A percentile compares a stretch with the other conserved stretches of the same genome.
These are phyloP conservation scores for Tinamus major DNA, from an alignment of 2,797 vertebrate genomes.

Conservation along the genomic window DNA sequence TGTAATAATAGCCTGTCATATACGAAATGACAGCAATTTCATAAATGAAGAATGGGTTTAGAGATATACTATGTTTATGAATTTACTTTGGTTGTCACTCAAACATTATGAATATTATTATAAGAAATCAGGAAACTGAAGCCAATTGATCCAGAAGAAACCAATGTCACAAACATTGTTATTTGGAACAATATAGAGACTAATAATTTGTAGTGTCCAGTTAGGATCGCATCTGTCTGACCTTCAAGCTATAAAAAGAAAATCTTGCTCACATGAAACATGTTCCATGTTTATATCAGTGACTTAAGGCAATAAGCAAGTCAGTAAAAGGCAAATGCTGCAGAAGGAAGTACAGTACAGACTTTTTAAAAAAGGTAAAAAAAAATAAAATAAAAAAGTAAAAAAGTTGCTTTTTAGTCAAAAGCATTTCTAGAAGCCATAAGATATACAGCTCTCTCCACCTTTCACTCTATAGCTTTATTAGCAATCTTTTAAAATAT, in stretches of 20 bases:
- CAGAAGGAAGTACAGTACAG: background rate
- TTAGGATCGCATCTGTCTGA: background rate
- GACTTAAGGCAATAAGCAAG: background rate
- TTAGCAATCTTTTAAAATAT: background rate
- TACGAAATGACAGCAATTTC: slow-evolving; percentile 75
- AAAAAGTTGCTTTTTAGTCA: background rate
- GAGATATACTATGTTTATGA: slow-evolving; percentile 77
- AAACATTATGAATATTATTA: slow-evolving; percentile 70
- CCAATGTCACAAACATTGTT: slow-evolving; percentile 22
- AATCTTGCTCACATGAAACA: background rate
- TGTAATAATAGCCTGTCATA: slow-evolving; percentile 75
- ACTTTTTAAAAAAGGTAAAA: background rate
- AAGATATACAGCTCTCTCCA: background rate
- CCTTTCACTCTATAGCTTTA: background rate
- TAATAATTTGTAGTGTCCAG: slow-evolving; percentile 25
- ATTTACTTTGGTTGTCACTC: slow-evolving; percentile 78
- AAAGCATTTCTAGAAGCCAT: background rate
- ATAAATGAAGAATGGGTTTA: slow-evolving; percentile 73
- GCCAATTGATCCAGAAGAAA: slow-evolving; percentile 52
- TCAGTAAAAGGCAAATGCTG: background rate
- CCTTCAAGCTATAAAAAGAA: background rate
- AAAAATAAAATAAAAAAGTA: background rate
- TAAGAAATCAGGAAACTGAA: slow-evolving; percentile 63
- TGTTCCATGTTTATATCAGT: background rate
- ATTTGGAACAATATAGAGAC: background rate